phyloP scores from a whole-genome alignment of 1,140 invertebrate species.

The Meloidogyne chitwoodi region DNA sequence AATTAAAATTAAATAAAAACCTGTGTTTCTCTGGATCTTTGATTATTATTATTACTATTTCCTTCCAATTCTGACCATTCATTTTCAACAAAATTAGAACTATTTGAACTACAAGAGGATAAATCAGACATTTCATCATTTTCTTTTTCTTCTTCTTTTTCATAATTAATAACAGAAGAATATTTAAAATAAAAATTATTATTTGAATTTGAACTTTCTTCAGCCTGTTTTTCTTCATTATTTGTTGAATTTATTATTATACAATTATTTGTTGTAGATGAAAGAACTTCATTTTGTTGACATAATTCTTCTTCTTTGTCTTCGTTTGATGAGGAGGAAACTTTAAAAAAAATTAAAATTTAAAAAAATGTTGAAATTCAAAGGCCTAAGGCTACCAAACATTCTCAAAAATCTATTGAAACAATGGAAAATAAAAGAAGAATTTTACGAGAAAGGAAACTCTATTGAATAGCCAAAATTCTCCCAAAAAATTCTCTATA shows the following conservation, averaged over 20 bases:
- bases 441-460: too few relatives aligned
- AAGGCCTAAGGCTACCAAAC: too few relatives aligned
- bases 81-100: slow-evolving; percentile 13
- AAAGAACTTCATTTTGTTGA: not conserved
- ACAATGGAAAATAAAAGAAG: too few relatives aligned
- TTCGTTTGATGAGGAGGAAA: not conserved
- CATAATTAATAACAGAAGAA: not conserved
- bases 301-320: not conserved
- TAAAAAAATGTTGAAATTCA: not conserved
- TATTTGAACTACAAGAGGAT: not conserved
- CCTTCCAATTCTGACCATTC: slow-evolving; percentile 15
- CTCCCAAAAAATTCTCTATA: too few relatives aligned
- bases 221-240: not conserved
- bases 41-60: not conserved
- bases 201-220: not conserved
- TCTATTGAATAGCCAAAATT: too few relatives aligned
- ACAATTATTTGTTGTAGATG: not conserved
- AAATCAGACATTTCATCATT: not conserved
- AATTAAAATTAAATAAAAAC: not conserved
- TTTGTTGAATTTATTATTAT: not conserved
- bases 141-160: not conserved
- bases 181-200: not conserved
- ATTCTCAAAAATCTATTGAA: too few relatives aligned
- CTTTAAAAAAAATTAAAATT: not conserved
- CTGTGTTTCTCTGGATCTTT: slow-evolving; percentile 7